Evolutionary conservation across 2,888 invertebrate species (phyloP), one percentile per base, ranked within the genome.

Genomic region (Plusia festucae): DNA sequence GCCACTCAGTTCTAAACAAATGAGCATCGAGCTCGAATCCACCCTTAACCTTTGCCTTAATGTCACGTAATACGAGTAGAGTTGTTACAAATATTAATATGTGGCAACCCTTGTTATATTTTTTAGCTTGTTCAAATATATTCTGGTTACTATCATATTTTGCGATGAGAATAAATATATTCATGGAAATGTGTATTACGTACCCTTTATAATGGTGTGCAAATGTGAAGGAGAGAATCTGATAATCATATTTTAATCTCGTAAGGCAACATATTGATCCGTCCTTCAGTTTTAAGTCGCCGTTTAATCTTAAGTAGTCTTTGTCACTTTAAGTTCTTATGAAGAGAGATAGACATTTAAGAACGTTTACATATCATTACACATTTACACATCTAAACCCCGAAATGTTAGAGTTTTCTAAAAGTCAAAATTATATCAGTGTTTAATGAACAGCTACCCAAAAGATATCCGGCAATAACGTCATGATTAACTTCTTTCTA

Each of bases 61-160:
- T 61, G 56, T 60, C 27, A 44, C 53, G 53, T 70, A 73, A 76
- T 65, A 57, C 44, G 52, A 77, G 57, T 44, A 18, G 32, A 52
- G 53, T 60, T 52, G 40, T 63, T 51, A 62, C 66, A 66, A 58
- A 49, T 58, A 51, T 58, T 66, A 11, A 8, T 51, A 30, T 51
- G 46, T 49, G 20, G 46, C 18, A 20, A 22, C 46, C 18, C 34
- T 58, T 49, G 46, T 64, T 34, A 20, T 46, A 46, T 34, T 46
- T 32, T 18, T 27, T 56, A 11, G 32, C 34, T 40, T 40, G 40
- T 40, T 40, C 40, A 40, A 40, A 40, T 40, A 40, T 40, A 40
- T 40, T 40, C 40, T 40, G n/a, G n/a, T 40, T 40, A n/a, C 13
- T 15, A 34, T 15, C 13, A 34, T 34, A 34, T 13, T 34, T 30